Percentiles rank a stretch among this genome's conserved stretches.
These are phyloP conservation scores for Chloropsis cyanopogon DNA, from an alignment of 2,113 vertebrate species.

Conservation along the genomic window DNA sequence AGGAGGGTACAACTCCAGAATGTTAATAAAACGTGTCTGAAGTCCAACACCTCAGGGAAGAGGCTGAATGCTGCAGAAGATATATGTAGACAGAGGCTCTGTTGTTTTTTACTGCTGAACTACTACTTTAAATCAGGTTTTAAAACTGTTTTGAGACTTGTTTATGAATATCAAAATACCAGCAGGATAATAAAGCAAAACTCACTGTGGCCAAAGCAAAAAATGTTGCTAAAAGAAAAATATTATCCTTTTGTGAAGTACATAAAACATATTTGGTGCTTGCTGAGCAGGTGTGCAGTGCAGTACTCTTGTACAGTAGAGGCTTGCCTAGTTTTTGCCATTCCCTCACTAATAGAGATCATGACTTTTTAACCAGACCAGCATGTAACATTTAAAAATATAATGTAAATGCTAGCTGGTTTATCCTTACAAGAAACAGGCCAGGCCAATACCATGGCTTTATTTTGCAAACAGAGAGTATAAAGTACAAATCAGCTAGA, in stretches of 20 bases:
- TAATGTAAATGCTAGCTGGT: not conserved
- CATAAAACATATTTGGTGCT: not conserved
- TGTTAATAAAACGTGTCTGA: conserved; percentile 67
- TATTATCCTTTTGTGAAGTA: not conserved
- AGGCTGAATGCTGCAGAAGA: conserved; percentile 34
- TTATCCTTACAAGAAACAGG: not conserved
- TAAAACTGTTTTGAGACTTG: not conserved
- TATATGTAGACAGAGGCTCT: conserved; percentile 20
- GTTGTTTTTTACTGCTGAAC: not conserved
- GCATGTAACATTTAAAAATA: not conserved
- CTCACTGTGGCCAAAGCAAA: not conserved
- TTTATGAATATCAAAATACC: conserved; percentile 30
- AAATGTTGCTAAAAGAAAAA: not conserved
- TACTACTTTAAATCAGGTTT: conserved; percentile 6
- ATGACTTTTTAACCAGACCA: conserved; percentile 21
- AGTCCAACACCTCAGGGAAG: conserved; percentile 62
- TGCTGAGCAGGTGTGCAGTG: not conserved
- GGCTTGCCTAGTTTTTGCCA: not conserved
- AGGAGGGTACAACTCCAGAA: conserved; percentile 68
- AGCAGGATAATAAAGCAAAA: conserved; percentile 1
- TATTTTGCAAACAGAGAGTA: not conserved
- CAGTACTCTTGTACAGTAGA: not conserved
- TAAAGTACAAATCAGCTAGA: not conserved
- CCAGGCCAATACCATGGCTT: not conserved
- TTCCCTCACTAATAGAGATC: not conserved